Evolutionary conservation across 2,888 invertebrate species (phyloP).

Genomic region (Drosophila sordidula): DNA sequence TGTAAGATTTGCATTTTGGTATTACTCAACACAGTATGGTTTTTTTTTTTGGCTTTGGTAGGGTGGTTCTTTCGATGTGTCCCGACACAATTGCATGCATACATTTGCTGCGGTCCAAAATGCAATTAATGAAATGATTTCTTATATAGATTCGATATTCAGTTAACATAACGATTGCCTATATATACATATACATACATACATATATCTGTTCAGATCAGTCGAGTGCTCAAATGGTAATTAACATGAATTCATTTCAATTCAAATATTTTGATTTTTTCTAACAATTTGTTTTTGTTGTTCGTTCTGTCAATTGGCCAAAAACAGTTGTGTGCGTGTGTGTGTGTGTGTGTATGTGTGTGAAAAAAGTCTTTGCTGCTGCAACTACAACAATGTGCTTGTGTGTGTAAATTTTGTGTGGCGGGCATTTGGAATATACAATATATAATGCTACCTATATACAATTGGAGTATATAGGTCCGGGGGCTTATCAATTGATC

Average conservation of each 20-base stretch:
- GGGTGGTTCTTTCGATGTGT: not conserved
- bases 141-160: slow-evolving; percentile 9
- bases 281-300: slow-evolving; percentile 13
- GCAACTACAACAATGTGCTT: slow-evolving; percentile 57
- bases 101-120: slow-evolving; percentile 14
- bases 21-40: not conserved
- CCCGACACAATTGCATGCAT: slow-evolving; percentile 11
- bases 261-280: not conserved
- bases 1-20: slow-evolving; percentile 62
- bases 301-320: slow-evolving; percentile 19
- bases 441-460: slow-evolving; percentile 40
- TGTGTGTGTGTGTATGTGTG: slow-evolving; percentile 15
- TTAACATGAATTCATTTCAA: no score
- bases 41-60: not conserved
- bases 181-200: not conserved
- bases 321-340: slow-evolving; percentile 16
- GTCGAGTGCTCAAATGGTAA: slow-evolving; percentile 5
- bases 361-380: slow-evolving; percentile 44
- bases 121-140: slow-evolving; percentile 33
- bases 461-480: slow-evolving; percentile 31
- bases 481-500: slow-evolving; percentile 69
- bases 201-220: slow-evolving; percentile 6
- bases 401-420: slow-evolving; percentile 37
- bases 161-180: not conserved
- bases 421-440: slow-evolving; percentile 56